Evolutionary conservation across 2,113 vertebrate species (phyloP), one percentile per base, ranked within the genome.

Genomic region (Nothobranchius furzeri): DNA sequence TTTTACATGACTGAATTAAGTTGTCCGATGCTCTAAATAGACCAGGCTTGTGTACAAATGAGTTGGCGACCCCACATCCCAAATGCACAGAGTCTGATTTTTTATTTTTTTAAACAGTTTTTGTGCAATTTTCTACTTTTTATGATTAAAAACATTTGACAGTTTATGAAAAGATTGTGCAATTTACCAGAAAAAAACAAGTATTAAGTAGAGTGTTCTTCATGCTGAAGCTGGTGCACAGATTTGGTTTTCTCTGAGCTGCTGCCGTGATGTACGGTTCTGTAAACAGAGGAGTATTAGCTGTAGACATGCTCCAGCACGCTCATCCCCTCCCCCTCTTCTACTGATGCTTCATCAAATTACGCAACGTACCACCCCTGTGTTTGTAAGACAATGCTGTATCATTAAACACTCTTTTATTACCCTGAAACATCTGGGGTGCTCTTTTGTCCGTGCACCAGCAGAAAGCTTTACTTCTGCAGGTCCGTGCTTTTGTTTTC

Each of bases 241-340:
- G 13, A 50, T 30, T 62, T 30, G 2, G 4, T 30, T 11, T 72
- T 63, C 57, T 61, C 64, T 24, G 24, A 10, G 20, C 17, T n/a
- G 46, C 35, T 47, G 67, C 43, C 11, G 54, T 52, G 50, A 81
- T 24, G 42, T 60, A 72, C 35, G 24, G 64, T 63, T 71, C 69
- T 60, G 52, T 73, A 71, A 87, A 71, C 70, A 50, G 62, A 60
- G 47, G 65, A n/a, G 55, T 67, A 77, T 80, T 58, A 59, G 73
- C 49, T 51, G 6, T 40, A 51, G 70, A 79, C 84, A 20, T 57
- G 84, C 60, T 64, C 45, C 47, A 20, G 54, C 83, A 79, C 3
- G 85, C 74, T 84, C 64, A 14, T 57, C 65, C 70, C 17, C 60
- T 36, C 40, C 25, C 2, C 53, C 13, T 14, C 5, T 0, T 49